Percentiles rank a stretch among this genome's conserved stretches.
phyloP scores from a whole-genome alignment of 1,140 invertebrate genomes.

The Apis dorsata region DNA sequence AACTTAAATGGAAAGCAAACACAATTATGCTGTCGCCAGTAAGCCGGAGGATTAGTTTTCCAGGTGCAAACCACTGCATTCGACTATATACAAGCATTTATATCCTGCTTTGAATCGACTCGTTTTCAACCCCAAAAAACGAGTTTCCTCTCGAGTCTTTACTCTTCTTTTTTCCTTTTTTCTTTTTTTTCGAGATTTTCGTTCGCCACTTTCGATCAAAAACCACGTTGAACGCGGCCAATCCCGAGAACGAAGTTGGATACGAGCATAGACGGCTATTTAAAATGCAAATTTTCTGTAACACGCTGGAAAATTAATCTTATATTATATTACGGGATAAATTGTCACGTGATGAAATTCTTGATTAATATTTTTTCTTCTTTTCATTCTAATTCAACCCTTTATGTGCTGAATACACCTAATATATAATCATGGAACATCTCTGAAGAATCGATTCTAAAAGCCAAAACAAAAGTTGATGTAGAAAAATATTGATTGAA shows the following conservation, averaged over 20 bases:
- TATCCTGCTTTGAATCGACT: constrained; percentile 15
- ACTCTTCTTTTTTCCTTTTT: too few relatives aligned
- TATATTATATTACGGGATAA: neutral
- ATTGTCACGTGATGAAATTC: neutral
- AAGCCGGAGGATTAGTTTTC: constrained; percentile 60
- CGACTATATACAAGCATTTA: constrained; percentile 35
- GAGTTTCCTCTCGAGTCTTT: too few relatives aligned
- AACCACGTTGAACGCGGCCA: neutral
- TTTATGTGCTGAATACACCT: too few relatives aligned
- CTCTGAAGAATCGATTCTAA: too few relatives aligned
- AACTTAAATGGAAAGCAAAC: constrained; percentile 77
- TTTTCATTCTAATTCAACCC: too few relatives aligned
- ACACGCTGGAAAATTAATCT: neutral
- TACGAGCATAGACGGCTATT: too few relatives aligned
- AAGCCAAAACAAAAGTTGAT: too few relatives aligned
- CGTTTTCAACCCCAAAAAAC: too few relatives aligned
- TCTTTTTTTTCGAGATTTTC: neutral
- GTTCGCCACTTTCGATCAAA: neutral
- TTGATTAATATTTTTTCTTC: constrained; percentile 18
- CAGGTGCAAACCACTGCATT: constrained; percentile 55
- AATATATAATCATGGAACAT: too few relatives aligned
- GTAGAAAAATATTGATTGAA: too few relatives aligned
- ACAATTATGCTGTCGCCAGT: constrained; percentile 69
- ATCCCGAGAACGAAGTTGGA: too few relatives aligned
- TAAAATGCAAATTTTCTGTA: neutral